Percentiles rank a stretch among this genome's conserved stretches.
phyloP scores from a whole-genome alignment of 2,888 invertebrate species.

The Saturnia pavonia region DNA sequence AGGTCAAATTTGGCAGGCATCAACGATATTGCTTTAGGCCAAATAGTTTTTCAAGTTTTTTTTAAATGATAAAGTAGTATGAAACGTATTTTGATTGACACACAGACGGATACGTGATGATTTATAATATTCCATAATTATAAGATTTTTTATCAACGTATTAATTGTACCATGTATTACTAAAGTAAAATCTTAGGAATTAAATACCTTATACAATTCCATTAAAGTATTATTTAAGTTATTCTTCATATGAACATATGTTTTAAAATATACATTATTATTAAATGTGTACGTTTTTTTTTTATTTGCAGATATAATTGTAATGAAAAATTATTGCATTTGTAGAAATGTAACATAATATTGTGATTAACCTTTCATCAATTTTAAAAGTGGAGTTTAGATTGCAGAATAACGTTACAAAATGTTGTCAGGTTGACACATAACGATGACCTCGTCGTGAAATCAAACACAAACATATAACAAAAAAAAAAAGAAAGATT shows the following conservation, averaged over 20 bases:
- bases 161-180: not conserved
- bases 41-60: slow-evolving; percentile 15
- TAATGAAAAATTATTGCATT: not conserved
- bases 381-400: not conserved
- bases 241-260: not conserved
- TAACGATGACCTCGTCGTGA: not conserved
- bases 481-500: not conserved
- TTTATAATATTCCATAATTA: not conserved
- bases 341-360: not conserved
- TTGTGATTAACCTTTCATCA: not conserved
- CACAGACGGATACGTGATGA: not conserved
- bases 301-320: not conserved
- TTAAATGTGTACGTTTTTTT: not conserved
- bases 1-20: slow-evolving; percentile 28
- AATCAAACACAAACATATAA: not conserved
- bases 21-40: slow-evolving; percentile 12
- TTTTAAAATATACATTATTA: not conserved
- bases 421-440: not conserved
- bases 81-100: slow-evolving; percentile 8
- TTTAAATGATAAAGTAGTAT: not conserved
- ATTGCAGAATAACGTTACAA: not conserved
- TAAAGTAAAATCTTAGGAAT: not conserved
- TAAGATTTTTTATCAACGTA: not conserved
- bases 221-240: not conserved
- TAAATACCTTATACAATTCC: not conserved